Conservation (phyloP, 2,888 invertebrate genomes). For the Bimastos eiseni region DNA sequence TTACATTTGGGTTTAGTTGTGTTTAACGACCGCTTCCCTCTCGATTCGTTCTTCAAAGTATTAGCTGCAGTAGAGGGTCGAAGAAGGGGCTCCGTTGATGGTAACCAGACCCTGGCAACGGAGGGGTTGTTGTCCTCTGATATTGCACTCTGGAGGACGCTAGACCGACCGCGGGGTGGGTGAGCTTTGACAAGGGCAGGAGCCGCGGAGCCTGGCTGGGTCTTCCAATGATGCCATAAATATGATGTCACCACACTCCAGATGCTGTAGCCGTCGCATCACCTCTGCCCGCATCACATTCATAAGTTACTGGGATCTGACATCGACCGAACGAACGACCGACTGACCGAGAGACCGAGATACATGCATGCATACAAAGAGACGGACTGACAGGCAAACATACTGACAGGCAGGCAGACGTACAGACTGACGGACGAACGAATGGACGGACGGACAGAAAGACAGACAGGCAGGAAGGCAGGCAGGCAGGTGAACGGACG, state of each 20-base stretch:
- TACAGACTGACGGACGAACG: neutral
- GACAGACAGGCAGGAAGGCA: too few relatives aligned
- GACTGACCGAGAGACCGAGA: neutral
- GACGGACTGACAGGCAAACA: neutral
- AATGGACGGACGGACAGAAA: neutral
- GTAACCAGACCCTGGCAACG: neutral
- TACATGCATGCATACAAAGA: neutral
- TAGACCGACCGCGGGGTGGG: neutral
- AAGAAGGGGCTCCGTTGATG: neutral
- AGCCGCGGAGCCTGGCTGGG: neutral
- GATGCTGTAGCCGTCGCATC: neutral
- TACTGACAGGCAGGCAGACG: neutral
- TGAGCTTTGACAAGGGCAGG: slow-evolving; percentile 10
- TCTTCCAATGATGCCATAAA: neutral
- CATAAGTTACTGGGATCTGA: neutral
- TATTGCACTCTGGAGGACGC: neutral
- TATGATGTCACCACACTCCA: neutral
- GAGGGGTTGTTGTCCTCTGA: neutral
- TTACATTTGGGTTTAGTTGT: neutral
- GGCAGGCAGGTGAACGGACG: neutral
- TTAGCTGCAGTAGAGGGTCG: neutral
- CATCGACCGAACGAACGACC: neutral
- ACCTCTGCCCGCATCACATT: neutral
- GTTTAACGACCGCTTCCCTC: neutral
- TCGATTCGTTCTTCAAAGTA: neutral